A percentile compares a stretch with the other conserved stretches of the same genome.
phyloP scores from a whole-genome alignment of 2,888 invertebrate species.

The Physocephala rufipes region DNA sequence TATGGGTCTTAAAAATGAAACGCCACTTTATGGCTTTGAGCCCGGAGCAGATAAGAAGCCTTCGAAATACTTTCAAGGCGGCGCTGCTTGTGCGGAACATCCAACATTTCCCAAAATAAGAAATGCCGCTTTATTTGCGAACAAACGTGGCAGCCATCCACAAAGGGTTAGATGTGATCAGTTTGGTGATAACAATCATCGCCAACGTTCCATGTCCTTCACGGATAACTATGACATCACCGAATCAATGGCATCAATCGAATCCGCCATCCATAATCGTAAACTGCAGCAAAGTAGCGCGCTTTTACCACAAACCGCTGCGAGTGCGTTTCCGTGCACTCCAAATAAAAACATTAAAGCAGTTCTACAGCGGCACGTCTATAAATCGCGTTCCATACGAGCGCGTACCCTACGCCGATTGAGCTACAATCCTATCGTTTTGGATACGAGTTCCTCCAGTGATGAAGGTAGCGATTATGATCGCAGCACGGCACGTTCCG shows the following conservation, averaged over 20 bases:
- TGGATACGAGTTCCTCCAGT: conserved; percentile 69
- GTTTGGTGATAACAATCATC: conserved; percentile 49
- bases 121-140: conserved; percentile 57
- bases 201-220: conserved; percentile 68
- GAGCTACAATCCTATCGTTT: conserved; percentile 70
- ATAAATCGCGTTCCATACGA: conserved; percentile 67
- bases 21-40: conserved; percentile 42
- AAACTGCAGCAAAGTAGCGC: conserved; percentile 16
- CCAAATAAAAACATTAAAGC: conserved; percentile 9
- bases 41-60: conserved; percentile 13
- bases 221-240: conserved; percentile 66
- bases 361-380: conserved; percentile 43
- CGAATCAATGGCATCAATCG: conserved; percentile 58
- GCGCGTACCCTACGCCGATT: conserved; percentile 68
- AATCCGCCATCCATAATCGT: conserved; percentile 49
- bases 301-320: conserved; percentile 36
- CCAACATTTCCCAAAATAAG: conserved; percentile 40
- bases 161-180: conserved; percentile 39
- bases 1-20: conserved; percentile 53
- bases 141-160: conserved; percentile 39
- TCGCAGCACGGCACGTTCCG: conserved; percentile 68
- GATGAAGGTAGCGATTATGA: conserved; percentile 67
- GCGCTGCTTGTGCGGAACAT: conserved; percentile 43
- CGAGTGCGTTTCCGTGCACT: conserved; percentile 31
- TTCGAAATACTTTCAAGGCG: conserved; percentile 52